Evolutionary conservation across 2,113 vertebrate genomes (phyloP).

Genomic region (Stigmatopora nigra): DNA sequence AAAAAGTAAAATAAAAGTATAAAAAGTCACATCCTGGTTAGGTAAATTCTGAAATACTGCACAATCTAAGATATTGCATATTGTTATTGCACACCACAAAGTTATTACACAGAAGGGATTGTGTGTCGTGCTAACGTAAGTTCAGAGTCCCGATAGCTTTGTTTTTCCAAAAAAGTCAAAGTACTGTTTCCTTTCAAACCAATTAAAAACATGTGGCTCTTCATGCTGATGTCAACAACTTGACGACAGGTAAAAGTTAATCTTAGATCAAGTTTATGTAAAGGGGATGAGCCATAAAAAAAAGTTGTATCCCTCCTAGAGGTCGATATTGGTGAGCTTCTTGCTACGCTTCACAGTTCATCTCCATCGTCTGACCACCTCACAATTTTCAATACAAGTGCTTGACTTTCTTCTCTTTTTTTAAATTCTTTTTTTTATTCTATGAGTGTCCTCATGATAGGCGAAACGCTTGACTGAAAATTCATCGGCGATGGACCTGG

Average conservation of each 20-base stretch:
- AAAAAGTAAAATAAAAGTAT: too few species aligned
- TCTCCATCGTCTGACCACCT: constrained; percentile 9
- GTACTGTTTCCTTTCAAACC: background rate
- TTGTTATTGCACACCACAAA: too few species aligned
- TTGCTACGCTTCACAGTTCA: constrained; percentile 5
- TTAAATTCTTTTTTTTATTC: constrained; percentile 5
- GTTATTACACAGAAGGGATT: too few species aligned
- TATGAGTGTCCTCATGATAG: background rate
- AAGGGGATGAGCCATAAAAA: constrained; percentile 55
- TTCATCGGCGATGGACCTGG: constrained; percentile 40
- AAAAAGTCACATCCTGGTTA: too few species aligned
- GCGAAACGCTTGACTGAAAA: background rate
- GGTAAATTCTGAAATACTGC: too few species aligned
- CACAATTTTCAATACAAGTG: background rate
- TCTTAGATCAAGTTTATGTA: constrained; percentile 62
- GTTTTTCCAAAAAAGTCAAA: background rate
- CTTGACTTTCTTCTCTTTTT: constrained; percentile 2
- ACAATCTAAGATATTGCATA: too few species aligned
- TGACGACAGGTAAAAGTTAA: constrained; percentile 59
- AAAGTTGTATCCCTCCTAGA: constrained; percentile 29
- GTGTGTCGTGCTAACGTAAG: too few species aligned
- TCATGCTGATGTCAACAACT: constrained; percentile 58
- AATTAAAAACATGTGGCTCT: constrained; percentile 20
- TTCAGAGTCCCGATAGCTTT: too few species aligned
- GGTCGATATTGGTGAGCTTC: constrained; percentile 29